These are phyloP conservation scores for Clupea harengus DNA, from an alignment of 2,113 vertebrate genomes.

Conservation along the genomic window DNA sequence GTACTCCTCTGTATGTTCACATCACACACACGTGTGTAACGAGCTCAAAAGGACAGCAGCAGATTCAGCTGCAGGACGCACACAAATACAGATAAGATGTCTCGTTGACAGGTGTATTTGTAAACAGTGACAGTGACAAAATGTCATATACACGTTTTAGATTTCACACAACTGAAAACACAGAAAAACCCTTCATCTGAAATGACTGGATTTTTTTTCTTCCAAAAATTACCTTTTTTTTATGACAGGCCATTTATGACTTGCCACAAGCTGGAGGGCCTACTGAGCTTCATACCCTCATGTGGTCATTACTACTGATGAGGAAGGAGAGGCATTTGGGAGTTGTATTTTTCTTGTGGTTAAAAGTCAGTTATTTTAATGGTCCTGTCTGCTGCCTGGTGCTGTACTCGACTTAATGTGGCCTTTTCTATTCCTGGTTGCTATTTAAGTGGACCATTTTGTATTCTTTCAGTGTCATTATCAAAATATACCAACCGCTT, in stretches of 20 bases:
- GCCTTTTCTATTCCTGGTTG: not conserved
- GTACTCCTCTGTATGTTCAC: not conserved
- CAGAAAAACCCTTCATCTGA: not conserved
- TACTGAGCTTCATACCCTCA: not conserved
- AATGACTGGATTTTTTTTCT: not conserved
- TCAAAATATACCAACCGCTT: not conserved
- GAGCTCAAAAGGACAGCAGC: not conserved
- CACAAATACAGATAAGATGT: not conserved
- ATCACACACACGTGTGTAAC: not conserved
- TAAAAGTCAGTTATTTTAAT: not conserved
- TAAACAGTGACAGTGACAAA: not conserved
- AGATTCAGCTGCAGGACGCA: not conserved
- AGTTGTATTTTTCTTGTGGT: not conserved
- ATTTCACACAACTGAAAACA: not conserved
- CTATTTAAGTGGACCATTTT: not conserved
- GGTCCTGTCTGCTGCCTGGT: not conserved
- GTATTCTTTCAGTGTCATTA: not conserved
- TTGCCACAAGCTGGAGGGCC: not conserved
- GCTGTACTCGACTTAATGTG: not conserved
- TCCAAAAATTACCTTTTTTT: not conserved
- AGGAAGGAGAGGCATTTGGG: not conserved
- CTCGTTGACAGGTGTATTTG: not conserved
- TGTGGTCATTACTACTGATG: not conserved
- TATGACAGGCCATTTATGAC: not conserved
- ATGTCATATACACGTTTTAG: not conserved